Percentiles rank a stretch among this genome's conserved stretches.
These are phyloP conservation scores for Portunus trituberculatus DNA, from an alignment of 1,140 invertebrate species.

Conservation along the genomic window DNA sequence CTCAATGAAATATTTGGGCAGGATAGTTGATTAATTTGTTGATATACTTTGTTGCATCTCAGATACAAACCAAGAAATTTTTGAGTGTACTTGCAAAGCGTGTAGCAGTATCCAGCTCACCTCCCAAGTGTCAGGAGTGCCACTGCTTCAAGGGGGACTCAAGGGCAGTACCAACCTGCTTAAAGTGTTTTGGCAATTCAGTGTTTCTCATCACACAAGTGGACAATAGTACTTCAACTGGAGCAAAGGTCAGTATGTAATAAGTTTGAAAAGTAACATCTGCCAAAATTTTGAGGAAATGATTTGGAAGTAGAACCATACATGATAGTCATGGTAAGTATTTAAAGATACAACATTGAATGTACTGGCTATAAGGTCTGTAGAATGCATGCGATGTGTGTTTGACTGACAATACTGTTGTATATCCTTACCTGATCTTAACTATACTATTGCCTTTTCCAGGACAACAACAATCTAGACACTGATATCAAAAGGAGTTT, in stretches of 20 bases:
- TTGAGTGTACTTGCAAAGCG: slow-evolving; percentile 31
- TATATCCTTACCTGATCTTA: no score
- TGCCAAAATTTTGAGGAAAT: no score
- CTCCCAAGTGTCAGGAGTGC: slow-evolving; percentile 47
- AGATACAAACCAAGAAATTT: slow-evolving; percentile 49
- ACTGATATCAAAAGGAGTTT: not conserved
- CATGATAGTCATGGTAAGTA: no score
- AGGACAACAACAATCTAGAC: not conserved
- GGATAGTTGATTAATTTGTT: no score
- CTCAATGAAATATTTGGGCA: no score
- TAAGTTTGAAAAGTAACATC: no score
- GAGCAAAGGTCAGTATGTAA: not conserved
- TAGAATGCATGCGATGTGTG: no score
- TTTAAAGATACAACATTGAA: no score
- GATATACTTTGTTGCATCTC: not conserved
- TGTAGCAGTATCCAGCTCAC: not conserved
- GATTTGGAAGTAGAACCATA: no score
- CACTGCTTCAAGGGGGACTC: slow-evolving; percentile 24
- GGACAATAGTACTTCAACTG: not conserved
- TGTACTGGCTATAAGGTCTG: no score
- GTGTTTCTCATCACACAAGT: not conserved
- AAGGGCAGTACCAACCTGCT: not conserved
- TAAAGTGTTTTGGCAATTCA: not conserved
- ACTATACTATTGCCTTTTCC: not conserved
- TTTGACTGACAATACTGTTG: no score